Evolutionary conservation across 92 coral and sea anemone species (phyloP).

Genomic region (Parazoanthus swiftii): DNA sequence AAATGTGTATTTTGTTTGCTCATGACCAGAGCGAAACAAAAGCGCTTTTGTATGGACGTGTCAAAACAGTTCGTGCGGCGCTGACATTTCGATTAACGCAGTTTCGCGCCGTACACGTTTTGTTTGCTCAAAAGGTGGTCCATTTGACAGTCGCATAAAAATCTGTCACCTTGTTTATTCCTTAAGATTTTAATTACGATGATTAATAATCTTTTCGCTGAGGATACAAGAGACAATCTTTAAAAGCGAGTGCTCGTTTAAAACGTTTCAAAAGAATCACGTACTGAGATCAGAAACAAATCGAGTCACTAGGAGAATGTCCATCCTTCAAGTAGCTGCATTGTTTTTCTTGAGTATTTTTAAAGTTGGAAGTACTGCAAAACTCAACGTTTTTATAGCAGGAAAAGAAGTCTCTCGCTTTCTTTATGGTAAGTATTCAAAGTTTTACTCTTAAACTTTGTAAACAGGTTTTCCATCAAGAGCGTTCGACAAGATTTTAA

Average conservation of each 20-base stretch:
- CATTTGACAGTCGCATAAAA: constrained; percentile 27
- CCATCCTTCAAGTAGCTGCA: neutral
- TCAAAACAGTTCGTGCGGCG: constrained; percentile 10
- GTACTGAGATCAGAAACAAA: neutral
- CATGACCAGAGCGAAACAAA: neutral
- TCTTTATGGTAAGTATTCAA: constrained; percentile 74
- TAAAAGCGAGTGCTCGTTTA: constrained; percentile 11
- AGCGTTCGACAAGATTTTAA: neutral
- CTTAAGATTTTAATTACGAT: constrained; percentile 61
- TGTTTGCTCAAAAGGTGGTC: constrained; percentile 35
- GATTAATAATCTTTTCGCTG: constrained; percentile 56
- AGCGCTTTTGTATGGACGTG: constrained; percentile 15
- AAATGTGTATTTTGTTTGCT: neutral
- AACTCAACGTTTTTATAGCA: constrained; percentile 76
- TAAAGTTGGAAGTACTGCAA: constrained; percentile 45
- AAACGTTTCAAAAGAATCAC: constrained; percentile 40
- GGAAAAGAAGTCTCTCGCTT: constrained; percentile 85
- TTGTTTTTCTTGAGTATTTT: constrained; percentile 2
- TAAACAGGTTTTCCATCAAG: constrained; percentile 13
- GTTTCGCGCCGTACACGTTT: constrained; percentile 18
- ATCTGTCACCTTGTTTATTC: constrained; percentile 38
- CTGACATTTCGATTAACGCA: constrained; percentile 22
- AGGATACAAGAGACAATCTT: constrained; percentile 35
- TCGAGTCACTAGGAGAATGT: neutral
- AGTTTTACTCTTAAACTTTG: constrained; percentile 19